Conservation (phyloP, 2,888 invertebrate genomes). For the Aphodius granarius region DNA sequence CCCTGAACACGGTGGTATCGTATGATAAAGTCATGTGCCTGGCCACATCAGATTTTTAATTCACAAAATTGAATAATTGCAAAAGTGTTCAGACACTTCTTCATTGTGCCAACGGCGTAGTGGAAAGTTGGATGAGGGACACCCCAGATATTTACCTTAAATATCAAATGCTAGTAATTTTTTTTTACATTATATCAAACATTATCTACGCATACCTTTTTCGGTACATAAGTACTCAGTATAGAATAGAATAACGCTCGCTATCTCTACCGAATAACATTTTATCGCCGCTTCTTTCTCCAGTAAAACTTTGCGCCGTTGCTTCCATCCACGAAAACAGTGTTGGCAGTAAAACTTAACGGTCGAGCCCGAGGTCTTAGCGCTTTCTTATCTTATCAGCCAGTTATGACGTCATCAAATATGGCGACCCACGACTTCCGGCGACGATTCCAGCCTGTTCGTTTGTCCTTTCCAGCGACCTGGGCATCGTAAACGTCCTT, state of each 20-base stretch:
- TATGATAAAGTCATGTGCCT: too few species aligned
- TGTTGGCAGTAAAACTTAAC: constrained; percentile 49
- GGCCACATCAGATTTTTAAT: too few species aligned
- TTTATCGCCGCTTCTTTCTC: not conserved
- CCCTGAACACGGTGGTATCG: too few species aligned
- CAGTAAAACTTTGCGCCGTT: not conserved
- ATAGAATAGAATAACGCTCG: not conserved
- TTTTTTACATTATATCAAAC: too few species aligned
- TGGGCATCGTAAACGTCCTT: not conserved
- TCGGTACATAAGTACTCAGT: not conserved
- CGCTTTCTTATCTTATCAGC: constrained; percentile 53
- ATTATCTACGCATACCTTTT: not conserved
- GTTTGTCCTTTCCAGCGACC: not conserved
- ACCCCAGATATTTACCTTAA: too few species aligned
- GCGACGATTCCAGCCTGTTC: not conserved
- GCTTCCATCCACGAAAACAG: not conserved
- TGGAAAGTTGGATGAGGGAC: too few species aligned
- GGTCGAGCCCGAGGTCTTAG: constrained; percentile 49
- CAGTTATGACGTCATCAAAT: constrained; percentile 52
- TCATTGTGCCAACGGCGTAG: too few species aligned
- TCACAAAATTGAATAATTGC: too few species aligned
- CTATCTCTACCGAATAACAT: not conserved
- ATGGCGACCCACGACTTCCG: constrained; percentile 42
- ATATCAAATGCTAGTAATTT: too few species aligned
- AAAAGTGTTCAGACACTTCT: too few species aligned